Percentiles rank a stretch among this genome's conserved stretches.
phyloP scores from a whole-genome alignment of 2,888 invertebrate species.

The Halocaridina rubra region DNA sequence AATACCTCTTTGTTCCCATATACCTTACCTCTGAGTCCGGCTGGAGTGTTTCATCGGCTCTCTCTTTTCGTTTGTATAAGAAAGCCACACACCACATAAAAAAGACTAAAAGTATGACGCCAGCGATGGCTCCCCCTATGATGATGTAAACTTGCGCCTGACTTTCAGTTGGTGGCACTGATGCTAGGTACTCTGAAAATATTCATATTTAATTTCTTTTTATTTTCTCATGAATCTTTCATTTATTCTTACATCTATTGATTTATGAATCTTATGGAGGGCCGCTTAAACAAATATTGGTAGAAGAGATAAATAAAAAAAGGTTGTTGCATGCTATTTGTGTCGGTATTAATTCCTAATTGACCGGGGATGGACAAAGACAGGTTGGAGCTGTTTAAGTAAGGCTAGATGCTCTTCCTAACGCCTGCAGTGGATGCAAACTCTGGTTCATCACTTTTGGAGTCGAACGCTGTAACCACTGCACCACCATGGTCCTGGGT shows the following conservation, averaged over 20 bases:
- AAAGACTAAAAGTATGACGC: slow-evolving; percentile 36
- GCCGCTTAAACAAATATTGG: neutral
- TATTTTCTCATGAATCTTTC: too few species aligned
- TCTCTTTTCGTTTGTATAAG: slow-evolving; percentile 28
- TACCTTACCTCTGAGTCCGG: slow-evolving; percentile 42
- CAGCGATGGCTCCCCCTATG: slow-evolving; percentile 44
- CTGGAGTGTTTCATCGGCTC: neutral
- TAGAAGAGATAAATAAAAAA: neutral
- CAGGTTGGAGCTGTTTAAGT: too few species aligned
- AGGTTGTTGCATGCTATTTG: neutral
- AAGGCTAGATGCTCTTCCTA: too few species aligned
- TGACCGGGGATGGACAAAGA: too few species aligned
- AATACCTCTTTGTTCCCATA: too few species aligned
- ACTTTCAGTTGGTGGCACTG: neutral
- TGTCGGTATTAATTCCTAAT: too few species aligned
- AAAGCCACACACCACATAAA: slow-evolving; percentile 10
- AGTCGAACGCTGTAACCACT: too few species aligned
- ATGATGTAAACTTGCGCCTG: slow-evolving; percentile 12
- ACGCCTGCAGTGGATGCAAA: too few species aligned
- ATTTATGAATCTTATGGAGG: neutral
- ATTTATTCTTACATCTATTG: too few species aligned
- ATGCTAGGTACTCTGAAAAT: slow-evolving; percentile 27
- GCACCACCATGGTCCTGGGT: too few species aligned
- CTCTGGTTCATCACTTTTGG: too few species aligned
- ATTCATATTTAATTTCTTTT: neutral